Base-by-base conservation (phyloP, 2,888 invertebrate genomes). In the Vesta saturnalis region DNA sequence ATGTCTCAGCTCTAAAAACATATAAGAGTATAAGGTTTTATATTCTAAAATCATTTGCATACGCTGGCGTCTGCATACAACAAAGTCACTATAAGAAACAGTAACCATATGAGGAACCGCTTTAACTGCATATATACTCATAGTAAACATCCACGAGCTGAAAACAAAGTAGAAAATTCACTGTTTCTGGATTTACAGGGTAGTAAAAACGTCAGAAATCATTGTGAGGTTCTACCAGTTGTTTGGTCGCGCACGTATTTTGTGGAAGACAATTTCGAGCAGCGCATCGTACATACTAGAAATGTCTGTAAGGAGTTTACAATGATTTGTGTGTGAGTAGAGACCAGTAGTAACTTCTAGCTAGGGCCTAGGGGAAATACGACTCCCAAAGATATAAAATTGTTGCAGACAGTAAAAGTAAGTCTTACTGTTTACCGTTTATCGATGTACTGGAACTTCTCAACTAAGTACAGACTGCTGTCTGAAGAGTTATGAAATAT, bases 201-300 rank as follows among this genome's bases (percentile, higher is more conserved):
- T 46, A 65, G 61, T 69, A 65, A 67, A 65, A 62, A 67, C 58
- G 67, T 59, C 59, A 54, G 43, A 63, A 63, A 65, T 69, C 64
- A 60, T 67, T 65, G 60, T 52, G 30, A 22, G 55, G 60, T 60
- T 68, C 55, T 59, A 63, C 59, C 62, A 46, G 67, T 62, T 60
- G 56, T 71, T 70, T 59, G 56, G 60, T 68, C 62, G 63, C 63
- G 64, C 68, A 35, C 65, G 67, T 65, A 69, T 67, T 69, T 56
- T 54, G 56, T 43, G 61, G 71, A 72, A 72, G 69, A 69, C 69
- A 72, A 72, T 67, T 70, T 72, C 65, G 67, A 72, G 67, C n/a
- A n/a, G n/a, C n/a, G n/a, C 59, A 54, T 61, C 61, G 67, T 64
- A 69, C 69, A 67, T 64, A 64, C 64, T 67, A 67, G 65, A 70